phyloP scores from a whole-genome alignment of 1,140 invertebrate genomes.

The Drosophila rufa region DNA sequence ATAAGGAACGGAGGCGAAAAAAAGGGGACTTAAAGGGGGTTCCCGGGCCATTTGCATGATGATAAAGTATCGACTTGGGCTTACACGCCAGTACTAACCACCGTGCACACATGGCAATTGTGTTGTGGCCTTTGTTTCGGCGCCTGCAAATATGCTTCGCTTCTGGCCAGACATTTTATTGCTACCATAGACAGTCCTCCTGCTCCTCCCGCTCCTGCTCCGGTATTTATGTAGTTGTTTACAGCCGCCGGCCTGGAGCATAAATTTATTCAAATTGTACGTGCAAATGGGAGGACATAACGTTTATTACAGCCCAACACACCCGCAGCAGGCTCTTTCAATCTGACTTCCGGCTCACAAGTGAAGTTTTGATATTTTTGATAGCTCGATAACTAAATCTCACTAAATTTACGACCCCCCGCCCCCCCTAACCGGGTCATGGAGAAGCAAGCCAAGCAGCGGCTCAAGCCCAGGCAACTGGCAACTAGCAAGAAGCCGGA shows the following conservation, averaged over 20 bases:
- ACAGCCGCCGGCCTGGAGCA: slow-evolving; percentile 39
- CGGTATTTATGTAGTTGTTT: slow-evolving; percentile 74
- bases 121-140: slow-evolving; percentile 41
- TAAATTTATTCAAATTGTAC: slow-evolving; percentile 71
- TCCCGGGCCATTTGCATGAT: slow-evolving; percentile 64
- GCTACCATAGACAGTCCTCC: slow-evolving; percentile 10
- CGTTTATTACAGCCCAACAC: slow-evolving; percentile 46
- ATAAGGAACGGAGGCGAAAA: not conserved
- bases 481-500: not conserved
- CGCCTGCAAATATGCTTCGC: slow-evolving; percentile 55
- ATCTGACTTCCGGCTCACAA: slow-evolving; percentile 10
- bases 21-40: slow-evolving; percentile 4
- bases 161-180: slow-evolving; percentile 61
- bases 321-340: slow-evolving; percentile 18
- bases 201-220: not conserved
- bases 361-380: slow-evolving; percentile 37
- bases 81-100: slow-evolving; percentile 22
- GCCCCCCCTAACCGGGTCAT: not conserved
- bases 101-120: slow-evolving; percentile 6
- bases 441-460: slow-evolving; percentile 7
- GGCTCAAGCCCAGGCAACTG: not conserved
- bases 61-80: slow-evolving; percentile 72
- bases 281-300: slow-evolving; percentile 61
- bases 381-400: slow-evolving; percentile 32
- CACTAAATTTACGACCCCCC: slow-evolving; percentile 21